Base-by-base conservation (phyloP, 2,113 vertebrate species). In the Apteryx mantelli region DNA sequence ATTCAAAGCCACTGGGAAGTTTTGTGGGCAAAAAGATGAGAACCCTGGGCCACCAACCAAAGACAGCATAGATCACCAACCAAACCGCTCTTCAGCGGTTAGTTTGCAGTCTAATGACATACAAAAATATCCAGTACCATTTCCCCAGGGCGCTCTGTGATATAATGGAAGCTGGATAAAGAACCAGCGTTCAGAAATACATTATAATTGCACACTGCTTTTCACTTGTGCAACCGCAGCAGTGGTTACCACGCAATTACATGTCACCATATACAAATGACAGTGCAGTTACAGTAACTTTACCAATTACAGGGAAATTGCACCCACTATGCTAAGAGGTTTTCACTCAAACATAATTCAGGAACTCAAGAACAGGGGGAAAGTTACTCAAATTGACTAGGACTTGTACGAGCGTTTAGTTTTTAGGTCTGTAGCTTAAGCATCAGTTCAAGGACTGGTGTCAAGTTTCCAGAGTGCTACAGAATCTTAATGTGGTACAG, bases 301-400 rank as follows among this genome's bases (percentile, higher is more conserved):
- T 94, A 97, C 98, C 98, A 98, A 97, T 98, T 98, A 97, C 32
- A 79, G 95, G 82, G 89, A 97, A 98, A 98, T 97, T 98, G 95
- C 93, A 97, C 97, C 93, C 95, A 76, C 97, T 94, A 17, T 78
- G 84, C 91, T 75, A 95, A 95, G 89, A 95, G 96, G 81, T 95
- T 97, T 96, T 94, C 87, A 38, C 93, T 96, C 95, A 95, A 90
- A 83, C 38, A 14, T 56, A 71, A 77, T 77, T 80, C 69, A 52
- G 94, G 92, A 89, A 26, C 0, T 0, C 82, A 46, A 52, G 85
- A 95, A 64, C 16, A n/a, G 74, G 32, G 68, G 40, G 28, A 65
- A 91, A 94, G 86, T 94, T 94, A 50, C 69, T 84, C 91, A 84
- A 64, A 95, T 84, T 53, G 77, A 88, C 58, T 64, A 71, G 86